Evolutionary conservation across 2,797 vertebrate genomes (phyloP).

Genomic region (Hafferia zeledoni): DNA sequence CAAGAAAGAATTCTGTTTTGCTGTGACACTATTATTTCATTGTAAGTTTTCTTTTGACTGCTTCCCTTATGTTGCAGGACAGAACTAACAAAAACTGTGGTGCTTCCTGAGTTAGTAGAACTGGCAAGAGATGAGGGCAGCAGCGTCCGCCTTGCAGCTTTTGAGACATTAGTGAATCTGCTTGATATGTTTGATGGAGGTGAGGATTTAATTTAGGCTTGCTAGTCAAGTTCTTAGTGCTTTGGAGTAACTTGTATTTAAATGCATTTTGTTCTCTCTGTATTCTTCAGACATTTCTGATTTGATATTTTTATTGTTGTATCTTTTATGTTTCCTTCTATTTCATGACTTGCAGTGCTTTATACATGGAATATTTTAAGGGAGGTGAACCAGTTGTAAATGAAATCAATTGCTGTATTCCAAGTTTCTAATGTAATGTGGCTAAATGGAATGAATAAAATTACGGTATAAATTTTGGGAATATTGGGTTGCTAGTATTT

Average conservation of each 20-base stretch:
- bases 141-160: conserved; percentile 89
- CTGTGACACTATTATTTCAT: neutral
- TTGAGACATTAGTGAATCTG: conserved; percentile 91
- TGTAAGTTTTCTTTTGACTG: neutral
- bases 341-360: neutral
- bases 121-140: conserved; percentile 88
- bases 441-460: neutral
- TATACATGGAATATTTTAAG: neutral
- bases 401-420: neutral
- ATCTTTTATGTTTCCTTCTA: neutral
- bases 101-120: conserved; percentile 90
- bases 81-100: conserved; percentile 87
- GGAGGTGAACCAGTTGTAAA: neutral
- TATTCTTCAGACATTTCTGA: neutral
- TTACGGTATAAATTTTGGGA: neutral
- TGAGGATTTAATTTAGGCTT: conserved; percentile 58
- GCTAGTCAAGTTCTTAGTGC: neutral
- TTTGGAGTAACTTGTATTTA: neutral
- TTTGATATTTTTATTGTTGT: neutral
- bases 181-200: conserved; percentile 89
- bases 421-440: neutral
- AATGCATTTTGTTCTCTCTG: neutral
- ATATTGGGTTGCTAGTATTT: neutral
- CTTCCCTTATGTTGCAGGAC: conserved; percentile 76
- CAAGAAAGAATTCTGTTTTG: neutral